phyloP scores from a whole-genome alignment of 2,797 vertebrate genomes.

The Apogon talboti region DNA sequence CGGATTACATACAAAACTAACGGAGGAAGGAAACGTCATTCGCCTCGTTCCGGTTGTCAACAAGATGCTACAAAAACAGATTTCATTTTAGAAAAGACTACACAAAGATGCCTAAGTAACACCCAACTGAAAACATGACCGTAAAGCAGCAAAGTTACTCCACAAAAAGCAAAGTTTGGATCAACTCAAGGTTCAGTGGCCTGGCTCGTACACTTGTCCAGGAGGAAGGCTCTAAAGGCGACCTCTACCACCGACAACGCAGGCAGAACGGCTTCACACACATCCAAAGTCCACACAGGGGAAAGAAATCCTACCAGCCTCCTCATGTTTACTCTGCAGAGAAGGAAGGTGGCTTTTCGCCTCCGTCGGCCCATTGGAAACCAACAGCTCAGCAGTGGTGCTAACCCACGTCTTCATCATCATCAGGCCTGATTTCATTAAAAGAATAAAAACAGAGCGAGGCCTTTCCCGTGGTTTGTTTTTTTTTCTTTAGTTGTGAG shows the following conservation, averaged over 20 bases:
- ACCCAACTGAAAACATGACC: constrained; percentile 52
- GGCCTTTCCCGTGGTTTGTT: constrained; percentile 48
- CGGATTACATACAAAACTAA: constrained; percentile 84
- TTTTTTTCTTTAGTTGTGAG: constrained; percentile 9
- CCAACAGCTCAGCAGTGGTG: constrained; percentile 34
- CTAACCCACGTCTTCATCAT: constrained; percentile 25
- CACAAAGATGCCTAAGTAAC: constrained; percentile 73
- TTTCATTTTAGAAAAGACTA: constrained; percentile 54
- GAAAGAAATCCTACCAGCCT: constrained; percentile 79
- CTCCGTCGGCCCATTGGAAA: constrained; percentile 49
- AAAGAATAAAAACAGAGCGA: constrained; percentile 45
- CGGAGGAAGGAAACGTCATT: constrained; percentile 66
- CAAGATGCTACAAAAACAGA: constrained; percentile 73
- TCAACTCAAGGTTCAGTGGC: constrained; percentile 41
- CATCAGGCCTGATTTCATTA: constrained; percentile 30
- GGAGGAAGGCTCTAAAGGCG: constrained; percentile 57
- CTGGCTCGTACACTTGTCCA: constrained; percentile 73
- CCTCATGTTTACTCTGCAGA: constrained; percentile 67
- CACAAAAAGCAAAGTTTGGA: constrained; percentile 71
- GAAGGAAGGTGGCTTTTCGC: constrained; percentile 85
- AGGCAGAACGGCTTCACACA: constrained; percentile 71
- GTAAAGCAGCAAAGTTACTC: constrained; percentile 80
- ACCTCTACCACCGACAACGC: constrained; percentile 67
- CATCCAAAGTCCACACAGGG: constrained; percentile 70
- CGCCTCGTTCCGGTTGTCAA: constrained; percentile 43